Conservation (phyloP, 2,113 vertebrate genomes). For the Heterotilapia buettikoferi region DNA sequence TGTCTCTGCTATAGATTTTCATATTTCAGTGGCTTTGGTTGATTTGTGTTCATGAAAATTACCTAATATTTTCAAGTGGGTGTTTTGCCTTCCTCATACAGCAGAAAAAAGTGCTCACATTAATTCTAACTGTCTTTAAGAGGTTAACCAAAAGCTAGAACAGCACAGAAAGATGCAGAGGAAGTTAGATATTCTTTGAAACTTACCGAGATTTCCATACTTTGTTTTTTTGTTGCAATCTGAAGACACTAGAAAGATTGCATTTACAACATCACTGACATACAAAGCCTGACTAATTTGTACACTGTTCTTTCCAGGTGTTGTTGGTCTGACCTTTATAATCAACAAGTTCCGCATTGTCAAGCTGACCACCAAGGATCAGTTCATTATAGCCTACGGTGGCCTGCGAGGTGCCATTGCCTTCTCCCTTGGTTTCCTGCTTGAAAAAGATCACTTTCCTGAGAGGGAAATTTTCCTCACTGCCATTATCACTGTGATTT, state of each 20-base stretch:
- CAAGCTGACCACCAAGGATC: constrained; percentile 94
- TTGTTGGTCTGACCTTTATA: constrained; percentile 87
- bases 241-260: not conserved
- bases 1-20: not conserved
- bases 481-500: constrained; percentile 93
- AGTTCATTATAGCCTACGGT: constrained; percentile 96
- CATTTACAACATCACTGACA: not conserved
- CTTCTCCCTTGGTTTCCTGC: constrained; percentile 93
- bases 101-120: not conserved
- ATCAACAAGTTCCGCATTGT: constrained; percentile 98
- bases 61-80: not conserved
- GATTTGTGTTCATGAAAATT: not conserved
- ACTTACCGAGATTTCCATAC: not conserved
- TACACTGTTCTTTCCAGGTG: constrained; percentile 69
- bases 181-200: accelerated
- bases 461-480: constrained; percentile 87
- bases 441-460: constrained; percentile 70
- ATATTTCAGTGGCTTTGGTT: not conserved
- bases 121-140: not conserved
- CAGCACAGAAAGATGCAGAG: not conserved
- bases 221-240: not conserved
- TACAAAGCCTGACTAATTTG: not conserved
- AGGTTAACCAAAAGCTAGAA: not conserved
- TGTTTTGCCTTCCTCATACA: not conserved
- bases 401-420: constrained; percentile 95